These are phyloP conservation scores for Sphaerophoria rueppellii DNA, from an alignment of 2,888 invertebrate species.

Conservation along the genomic window DNA sequence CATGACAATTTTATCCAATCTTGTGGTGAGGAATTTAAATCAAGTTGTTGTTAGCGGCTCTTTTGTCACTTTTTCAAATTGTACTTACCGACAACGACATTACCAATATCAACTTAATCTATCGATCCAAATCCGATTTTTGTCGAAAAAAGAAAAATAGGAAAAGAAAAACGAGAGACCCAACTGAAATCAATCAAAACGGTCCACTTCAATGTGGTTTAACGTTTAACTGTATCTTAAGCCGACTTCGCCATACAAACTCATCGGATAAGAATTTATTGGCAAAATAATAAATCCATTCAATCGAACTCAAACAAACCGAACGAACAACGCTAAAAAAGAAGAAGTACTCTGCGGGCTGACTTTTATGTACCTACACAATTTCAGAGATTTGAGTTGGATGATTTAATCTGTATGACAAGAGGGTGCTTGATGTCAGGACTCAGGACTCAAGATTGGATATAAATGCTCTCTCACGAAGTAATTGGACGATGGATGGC, in stretches of 20 bases:
- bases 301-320: conserved; percentile 43
- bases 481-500: conserved; percentile 49
- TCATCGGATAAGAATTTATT: conserved; percentile 52
- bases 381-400: conserved; percentile 57
- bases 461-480: conserved; percentile 41
- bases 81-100: background rate
- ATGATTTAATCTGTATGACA: conserved; percentile 64
- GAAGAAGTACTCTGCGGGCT: conserved; percentile 5
- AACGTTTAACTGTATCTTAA: conserved; percentile 21
- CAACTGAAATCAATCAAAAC: conserved; percentile 23
- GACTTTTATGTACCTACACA: conserved; percentile 39
- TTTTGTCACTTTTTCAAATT: background rate
- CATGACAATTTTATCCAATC: no score
- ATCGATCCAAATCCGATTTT: conserved; percentile 16
- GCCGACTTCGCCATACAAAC: background rate
- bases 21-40: no score
- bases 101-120: conserved; percentile 4
- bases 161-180: no score
- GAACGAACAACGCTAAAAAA: conserved; percentile 28
- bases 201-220: conserved; percentile 12
- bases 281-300: conserved; percentile 55
- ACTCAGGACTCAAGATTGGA: background rate
- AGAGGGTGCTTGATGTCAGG: conserved; percentile 50
- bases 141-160: background rate
- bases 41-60: background rate